Conservation (phyloP, 2,113 vertebrate species). For the Phoxinus phoxinus region DNA sequence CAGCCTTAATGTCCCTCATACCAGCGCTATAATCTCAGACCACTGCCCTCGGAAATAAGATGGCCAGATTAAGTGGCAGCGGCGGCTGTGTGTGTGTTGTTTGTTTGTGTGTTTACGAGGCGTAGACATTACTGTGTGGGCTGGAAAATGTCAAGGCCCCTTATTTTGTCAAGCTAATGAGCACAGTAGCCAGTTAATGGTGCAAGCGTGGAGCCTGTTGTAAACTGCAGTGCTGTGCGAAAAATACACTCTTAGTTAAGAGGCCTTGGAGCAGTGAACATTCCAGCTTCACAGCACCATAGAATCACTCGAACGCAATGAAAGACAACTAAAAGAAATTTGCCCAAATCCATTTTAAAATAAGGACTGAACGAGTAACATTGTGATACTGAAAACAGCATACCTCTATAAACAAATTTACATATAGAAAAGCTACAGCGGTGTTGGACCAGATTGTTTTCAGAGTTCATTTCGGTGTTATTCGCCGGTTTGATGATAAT, state of each 20-base stretch:
- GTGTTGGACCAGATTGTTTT: conserved; percentile 12
- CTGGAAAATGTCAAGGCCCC: conserved; percentile 52
- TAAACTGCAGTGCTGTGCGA: conserved; percentile 45
- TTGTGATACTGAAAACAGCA: neutral
- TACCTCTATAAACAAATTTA: neutral
- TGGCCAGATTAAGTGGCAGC: conserved; percentile 17
- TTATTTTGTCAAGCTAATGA: conserved; percentile 55
- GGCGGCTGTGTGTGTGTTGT: neutral
- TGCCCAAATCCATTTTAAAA: conserved; percentile 14
- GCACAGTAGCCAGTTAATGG: conserved; percentile 48
- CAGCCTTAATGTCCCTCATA: conserved; percentile 52
- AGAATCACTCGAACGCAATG: neutral
- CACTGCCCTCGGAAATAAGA: conserved; percentile 45
- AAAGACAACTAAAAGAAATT: neutral
- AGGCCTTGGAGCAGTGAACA: conserved; percentile 8
- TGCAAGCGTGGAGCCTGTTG: conserved; percentile 1
- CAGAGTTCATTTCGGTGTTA: conserved; percentile 22
- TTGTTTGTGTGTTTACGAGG: conserved; percentile 17
- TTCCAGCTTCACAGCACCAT: neutral
- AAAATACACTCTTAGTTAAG: conserved; percentile 36
- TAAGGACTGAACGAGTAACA: neutral
- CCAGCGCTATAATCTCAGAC: conserved; percentile 42
- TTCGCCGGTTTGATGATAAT: conserved; percentile 22
- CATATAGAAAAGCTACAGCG: neutral
- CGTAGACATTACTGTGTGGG: conserved; percentile 50